Base-by-base conservation (phyloP, 2,888 invertebrate genomes). In the Autographa pulchrina region DNA sequence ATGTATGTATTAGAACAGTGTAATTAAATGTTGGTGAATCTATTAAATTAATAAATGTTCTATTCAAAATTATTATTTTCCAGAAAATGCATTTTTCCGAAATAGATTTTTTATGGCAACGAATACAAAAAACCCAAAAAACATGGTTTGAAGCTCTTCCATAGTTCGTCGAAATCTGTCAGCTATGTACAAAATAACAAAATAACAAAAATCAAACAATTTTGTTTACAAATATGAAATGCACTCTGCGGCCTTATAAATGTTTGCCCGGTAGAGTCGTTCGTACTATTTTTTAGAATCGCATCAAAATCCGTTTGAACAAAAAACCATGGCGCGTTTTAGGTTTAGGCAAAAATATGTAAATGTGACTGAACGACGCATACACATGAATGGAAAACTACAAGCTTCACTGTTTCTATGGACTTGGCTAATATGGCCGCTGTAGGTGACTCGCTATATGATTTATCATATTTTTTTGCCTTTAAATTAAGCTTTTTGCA, bases 321-420 rank as follows among this genome's bases (percentile, higher is more conserved):
- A 62, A 5, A 56, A 64, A 65, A 77, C 74, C 25, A 20, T 25
- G 20, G 20, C 65, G 56, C 48, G 63, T 78, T 78, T 78, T 69
- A 63, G 65, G 69, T 77, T 80, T 77, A 80, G 69, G 71, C 69
- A 77, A 74, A 72, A 77, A 77, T 77, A 80, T 80, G 80, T 63
- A 77, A 80, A 79, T 77, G 63, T 63, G 62, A 48, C 54, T 69
- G 68, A 74, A 69, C 62, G 48, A 66, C 43, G 62, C 25, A 65
- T 62, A 61, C 68, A 25, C 65, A 65, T 76, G 73, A 62, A 69
- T 75, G 54, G 70, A 66, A 79, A 79, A 73, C 41, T 52, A 65
- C 64, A 70, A 62, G 31, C 66, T 76, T 58, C n/a, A 61, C 32
- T 16, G 38, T 74, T 68, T 64, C 58, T 31, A 59, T 66, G 32